Evolutionary conservation across 2,113 vertebrate species (phyloP), one percentile per base, ranked within the genome.

Genomic region (Cathartes aura): DNA sequence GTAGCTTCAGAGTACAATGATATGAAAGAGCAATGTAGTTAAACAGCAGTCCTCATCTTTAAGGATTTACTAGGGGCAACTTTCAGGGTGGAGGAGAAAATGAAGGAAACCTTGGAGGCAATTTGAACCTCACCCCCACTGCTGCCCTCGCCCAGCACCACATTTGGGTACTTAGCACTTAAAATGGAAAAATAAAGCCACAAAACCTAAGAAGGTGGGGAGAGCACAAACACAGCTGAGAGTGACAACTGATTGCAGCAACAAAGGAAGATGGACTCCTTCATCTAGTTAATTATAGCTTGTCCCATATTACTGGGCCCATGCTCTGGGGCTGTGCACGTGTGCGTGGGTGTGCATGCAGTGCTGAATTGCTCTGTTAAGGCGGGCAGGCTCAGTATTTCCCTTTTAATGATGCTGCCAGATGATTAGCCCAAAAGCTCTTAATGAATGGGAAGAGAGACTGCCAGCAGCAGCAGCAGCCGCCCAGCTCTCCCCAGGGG

Each of bases 251-350:
- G 70, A 92, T 18, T 83, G 81, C 78, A 63, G 91, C n/a, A 68
- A 74, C 70, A 90, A 96, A 93, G 70, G 71, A 91, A 53, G 67
- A 95, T 83, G 70, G 92, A 87, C 92, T 96, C 56, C n/a, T 74
- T 91, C 85, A 94, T 94, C 80, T 70, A 75, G 82, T 92, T 97
- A 97, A 97, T 97, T 96, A 94, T 24, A 95, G 91, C 75, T 43
- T 95, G 59, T 68, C 79, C 90, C 6, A 0, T 42, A 50, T 48
- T 52, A 58, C 38, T 85, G 70, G 82, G 82, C 82, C 79, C 32
- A 59, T 72, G 92, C 67, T 93, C 34, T 32, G 63, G 42, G 92
- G 59, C 55, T 8, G 71, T 1, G 12, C 73, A 90, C 6, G 3
- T 75, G 93, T 70, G 74, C 1, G 16, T 29, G 81, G 38, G 70